Evolutionary conservation across 23 tunicate genomes (phyloP).

Genomic region (Ascidia mentula): DNA sequence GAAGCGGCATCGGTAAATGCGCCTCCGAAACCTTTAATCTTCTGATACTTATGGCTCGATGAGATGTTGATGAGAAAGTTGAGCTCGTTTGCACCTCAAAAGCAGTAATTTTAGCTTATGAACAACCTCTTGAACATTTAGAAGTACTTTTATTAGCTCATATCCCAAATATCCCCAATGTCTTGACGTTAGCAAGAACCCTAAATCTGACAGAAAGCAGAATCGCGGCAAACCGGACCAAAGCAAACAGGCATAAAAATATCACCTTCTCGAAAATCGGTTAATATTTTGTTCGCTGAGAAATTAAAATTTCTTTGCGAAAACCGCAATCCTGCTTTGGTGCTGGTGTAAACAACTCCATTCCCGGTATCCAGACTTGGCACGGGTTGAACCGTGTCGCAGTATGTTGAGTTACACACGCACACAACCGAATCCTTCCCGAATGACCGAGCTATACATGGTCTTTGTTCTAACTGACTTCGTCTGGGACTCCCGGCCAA

Average conservation of each 20-base stretch:
- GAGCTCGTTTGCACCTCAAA: too few relatives aligned
- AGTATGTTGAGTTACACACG: constrained; percentile 92
- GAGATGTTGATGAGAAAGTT: background rate
- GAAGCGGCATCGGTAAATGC: constrained; percentile 95
- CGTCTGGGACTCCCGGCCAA: too few relatives aligned
- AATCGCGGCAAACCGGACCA: too few relatives aligned
- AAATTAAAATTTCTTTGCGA: constrained; percentile 12
- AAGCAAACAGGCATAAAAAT: too few relatives aligned
- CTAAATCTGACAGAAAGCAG: too few relatives aligned
- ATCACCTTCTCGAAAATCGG: too few relatives aligned
- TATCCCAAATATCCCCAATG: too few relatives aligned
- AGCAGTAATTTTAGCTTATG: too few relatives aligned
- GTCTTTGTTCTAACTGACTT: too few relatives aligned
- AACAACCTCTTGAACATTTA: too few relatives aligned
- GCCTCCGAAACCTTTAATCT: constrained; percentile 84
- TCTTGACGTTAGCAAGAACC: too few relatives aligned
- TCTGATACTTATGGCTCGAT: constrained; percentile 30
- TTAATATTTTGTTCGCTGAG: background rate
- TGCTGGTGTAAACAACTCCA: constrained; percentile 28
- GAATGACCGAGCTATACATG: constrained; percentile 31
- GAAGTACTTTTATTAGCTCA: too few relatives aligned
- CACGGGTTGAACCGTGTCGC: constrained; percentile 46
- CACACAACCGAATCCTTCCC: constrained; percentile 59
- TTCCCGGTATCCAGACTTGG: constrained; percentile 23
- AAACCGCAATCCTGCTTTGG: constrained; percentile 48